Percentiles rank a stretch among this genome's conserved stretches.
Evolutionary conservation across 1,140 invertebrate genomes (phyloP).

Genomic region (Caerostris extrusa): DNA sequence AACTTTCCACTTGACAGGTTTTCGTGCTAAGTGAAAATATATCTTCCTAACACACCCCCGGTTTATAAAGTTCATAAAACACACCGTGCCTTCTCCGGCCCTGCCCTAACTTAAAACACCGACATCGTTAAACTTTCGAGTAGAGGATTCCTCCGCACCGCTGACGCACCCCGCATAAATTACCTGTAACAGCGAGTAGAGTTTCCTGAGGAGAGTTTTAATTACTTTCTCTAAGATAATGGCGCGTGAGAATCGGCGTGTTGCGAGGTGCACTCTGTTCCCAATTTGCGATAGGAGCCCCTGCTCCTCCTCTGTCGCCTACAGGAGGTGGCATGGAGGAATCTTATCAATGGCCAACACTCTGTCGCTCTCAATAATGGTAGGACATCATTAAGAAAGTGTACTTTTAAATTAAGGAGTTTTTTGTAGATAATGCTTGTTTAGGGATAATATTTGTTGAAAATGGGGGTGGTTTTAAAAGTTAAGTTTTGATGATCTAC

Average conservation of each 20-base stretch:
- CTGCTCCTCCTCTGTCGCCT: no score
- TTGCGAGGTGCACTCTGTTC: not conserved
- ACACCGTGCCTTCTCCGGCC: not conserved
- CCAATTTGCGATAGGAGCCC: not conserved
- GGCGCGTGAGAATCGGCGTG: not conserved
- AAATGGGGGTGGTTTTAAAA: no score
- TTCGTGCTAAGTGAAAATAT: not conserved
- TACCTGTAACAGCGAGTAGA: constrained; percentile 8
- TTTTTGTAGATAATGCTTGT: no score
- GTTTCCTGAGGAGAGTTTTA: not conserved
- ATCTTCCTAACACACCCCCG: not conserved
- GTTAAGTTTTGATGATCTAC: no score
- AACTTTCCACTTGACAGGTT: not conserved
- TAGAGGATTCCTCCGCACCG: not conserved
- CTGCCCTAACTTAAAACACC: not conserved
- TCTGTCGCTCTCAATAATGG: no score
- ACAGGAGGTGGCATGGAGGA: not conserved
- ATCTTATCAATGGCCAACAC: not conserved
- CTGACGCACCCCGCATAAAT: not conserved
- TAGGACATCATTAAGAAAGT: no score
- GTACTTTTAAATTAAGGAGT: no score
- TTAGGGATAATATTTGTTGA: no score
- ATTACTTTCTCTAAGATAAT: constrained; percentile 4
- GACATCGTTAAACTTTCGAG: not conserved
- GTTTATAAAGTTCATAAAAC: constrained; percentile 12